These are phyloP conservation scores for Diadumene lineata DNA, from an alignment of 92 coral and sea anemone species.

Conservation along the genomic window DNA sequence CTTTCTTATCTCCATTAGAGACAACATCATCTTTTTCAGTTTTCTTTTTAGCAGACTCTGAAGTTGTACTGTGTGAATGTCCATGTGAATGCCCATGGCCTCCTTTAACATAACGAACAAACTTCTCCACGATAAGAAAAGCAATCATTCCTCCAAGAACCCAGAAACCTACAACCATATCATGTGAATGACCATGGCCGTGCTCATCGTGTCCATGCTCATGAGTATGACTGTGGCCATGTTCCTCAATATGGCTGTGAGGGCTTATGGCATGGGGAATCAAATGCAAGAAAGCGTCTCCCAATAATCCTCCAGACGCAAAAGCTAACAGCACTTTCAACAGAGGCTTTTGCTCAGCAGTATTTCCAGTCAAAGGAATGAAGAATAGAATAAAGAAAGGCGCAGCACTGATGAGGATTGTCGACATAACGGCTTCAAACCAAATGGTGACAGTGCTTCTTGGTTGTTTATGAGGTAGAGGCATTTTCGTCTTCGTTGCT, in stretches of 20 bases:
- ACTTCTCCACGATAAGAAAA: slow-evolving; percentile 94
- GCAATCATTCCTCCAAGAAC: slow-evolving; percentile 96
- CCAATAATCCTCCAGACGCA: slow-evolving; percentile 95
- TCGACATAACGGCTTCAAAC: slow-evolving; percentile 89
- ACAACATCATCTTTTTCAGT: slow-evolving; percentile 19
- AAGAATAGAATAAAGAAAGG: slow-evolving; percentile 93
- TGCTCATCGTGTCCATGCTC: slow-evolving; percentile 35
- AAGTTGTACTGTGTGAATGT: slow-evolving; percentile 34
- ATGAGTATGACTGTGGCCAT: slow-evolving; percentile 52
- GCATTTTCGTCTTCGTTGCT: slow-evolving; percentile 24
- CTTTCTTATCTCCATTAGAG: slow-evolving; percentile 41
- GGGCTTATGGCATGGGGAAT: slow-evolving; percentile 99
- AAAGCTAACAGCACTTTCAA: slow-evolving; percentile 86
- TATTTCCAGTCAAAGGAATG: slow-evolving; percentile 87
- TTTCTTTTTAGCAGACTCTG: slow-evolving; percentile 44
- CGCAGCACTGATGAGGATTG: slow-evolving; percentile 96
- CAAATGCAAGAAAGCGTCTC: slow-evolving; percentile 96
- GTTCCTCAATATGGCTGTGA: slow-evolving; percentile 81
- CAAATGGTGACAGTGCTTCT: slow-evolving; percentile 70
- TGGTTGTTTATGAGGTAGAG: slow-evolving; percentile 25
- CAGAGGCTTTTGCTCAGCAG: slow-evolving; percentile 90
- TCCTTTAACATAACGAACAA: slow-evolving; percentile 90
- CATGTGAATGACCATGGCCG: slow-evolving; percentile 67
- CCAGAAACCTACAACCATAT: slow-evolving; percentile 97
- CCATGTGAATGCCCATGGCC: slow-evolving; percentile 82